Evolutionary conservation across 2,113 vertebrate genomes (phyloP).

Genomic region (Passer montanus): DNA sequence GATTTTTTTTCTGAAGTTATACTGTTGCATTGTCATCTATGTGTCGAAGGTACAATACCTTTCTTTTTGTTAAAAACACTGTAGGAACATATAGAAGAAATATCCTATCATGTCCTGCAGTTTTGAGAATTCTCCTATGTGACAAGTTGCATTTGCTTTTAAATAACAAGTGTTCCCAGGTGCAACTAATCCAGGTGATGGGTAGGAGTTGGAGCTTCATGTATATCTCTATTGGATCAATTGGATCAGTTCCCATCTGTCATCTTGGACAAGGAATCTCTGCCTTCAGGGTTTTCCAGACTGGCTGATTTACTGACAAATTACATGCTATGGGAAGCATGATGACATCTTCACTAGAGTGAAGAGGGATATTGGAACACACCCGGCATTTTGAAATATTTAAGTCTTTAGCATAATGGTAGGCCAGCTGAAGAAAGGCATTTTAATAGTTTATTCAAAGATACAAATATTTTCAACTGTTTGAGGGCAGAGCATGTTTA

Average conservation of each 20-base stretch:
- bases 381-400: neutral
- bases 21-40: neutral
- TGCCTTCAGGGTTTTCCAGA: neutral
- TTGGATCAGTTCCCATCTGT: neutral
- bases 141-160: neutral
- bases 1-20: neutral
- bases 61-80: neutral
- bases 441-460: neutral
- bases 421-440: neutral
- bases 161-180: neutral
- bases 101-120: neutral
- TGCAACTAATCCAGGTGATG: neutral
- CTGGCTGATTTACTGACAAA: neutral
- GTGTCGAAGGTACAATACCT: neutral
- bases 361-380: neutral
- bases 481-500: neutral
- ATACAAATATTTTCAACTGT: neutral
- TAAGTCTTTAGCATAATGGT: neutral
- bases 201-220: neutral
- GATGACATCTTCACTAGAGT: neutral
- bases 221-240: neutral
- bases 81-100: neutral
- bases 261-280: neutral
- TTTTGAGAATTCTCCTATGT: neutral
- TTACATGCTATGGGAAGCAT: neutral